These are phyloP conservation scores for Scomberomorus guttatus DNA, from an alignment of 2,797 vertebrate species.

Conservation along the genomic window DNA sequence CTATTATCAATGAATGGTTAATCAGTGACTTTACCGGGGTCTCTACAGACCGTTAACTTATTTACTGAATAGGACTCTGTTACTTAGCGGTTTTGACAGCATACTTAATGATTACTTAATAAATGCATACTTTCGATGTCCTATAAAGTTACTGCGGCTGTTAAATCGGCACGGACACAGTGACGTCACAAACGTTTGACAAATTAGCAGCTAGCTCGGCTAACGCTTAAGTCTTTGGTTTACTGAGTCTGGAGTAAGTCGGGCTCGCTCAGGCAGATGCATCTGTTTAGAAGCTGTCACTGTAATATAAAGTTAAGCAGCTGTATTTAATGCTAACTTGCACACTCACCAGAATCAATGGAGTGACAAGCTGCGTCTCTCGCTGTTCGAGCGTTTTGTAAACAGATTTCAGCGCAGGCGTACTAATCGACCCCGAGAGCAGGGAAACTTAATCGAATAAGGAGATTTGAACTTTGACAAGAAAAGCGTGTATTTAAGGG, in stretches of 20 bases:
- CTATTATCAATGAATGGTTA: background rate
- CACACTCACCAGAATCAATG: constrained; percentile 66
- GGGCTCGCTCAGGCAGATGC: too few species aligned
- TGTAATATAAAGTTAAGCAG: background rate
- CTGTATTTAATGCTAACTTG: too few species aligned
- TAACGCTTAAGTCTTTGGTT: background rate
- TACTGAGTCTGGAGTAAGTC: too few species aligned
- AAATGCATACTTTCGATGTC: background rate
- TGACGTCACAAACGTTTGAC: background rate
- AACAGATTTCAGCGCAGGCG: constrained; percentile 48
- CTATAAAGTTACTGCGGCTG: background rate
- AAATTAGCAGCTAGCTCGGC: constrained; percentile 16
- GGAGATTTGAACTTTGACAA: background rate
- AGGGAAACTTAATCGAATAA: constrained; percentile 59
- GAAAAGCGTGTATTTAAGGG: background rate
- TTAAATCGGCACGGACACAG: background rate
- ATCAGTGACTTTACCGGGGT: background rate
- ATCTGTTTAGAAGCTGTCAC: too few species aligned
- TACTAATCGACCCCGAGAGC: constrained; percentile 12
- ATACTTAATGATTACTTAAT: background rate
- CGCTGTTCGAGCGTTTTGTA: background rate
- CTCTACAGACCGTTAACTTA: background rate
- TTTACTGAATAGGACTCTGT: rapidly evolving
- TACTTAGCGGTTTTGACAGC: background rate
- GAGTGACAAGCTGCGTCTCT: background rate